phyloP scores from a whole-genome alignment of 2,888 invertebrate species.

The Empis stercorea region DNA sequence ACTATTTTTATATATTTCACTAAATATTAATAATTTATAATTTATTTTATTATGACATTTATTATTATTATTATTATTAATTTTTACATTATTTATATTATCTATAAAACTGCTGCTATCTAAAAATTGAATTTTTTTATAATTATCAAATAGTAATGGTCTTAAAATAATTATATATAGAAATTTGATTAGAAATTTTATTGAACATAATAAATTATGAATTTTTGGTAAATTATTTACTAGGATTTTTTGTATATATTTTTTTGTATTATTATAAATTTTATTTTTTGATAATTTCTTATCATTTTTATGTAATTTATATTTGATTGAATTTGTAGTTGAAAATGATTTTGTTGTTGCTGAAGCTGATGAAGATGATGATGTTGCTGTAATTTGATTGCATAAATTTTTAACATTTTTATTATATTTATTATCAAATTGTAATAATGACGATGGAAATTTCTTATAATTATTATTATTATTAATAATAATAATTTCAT shows the following conservation, averaged over 20 bases:
- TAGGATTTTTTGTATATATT: background rate
- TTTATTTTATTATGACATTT: background rate
- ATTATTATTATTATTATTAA: background rate
- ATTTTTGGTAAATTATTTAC: background rate
- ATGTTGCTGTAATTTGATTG: background rate
- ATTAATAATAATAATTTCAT: background rate
- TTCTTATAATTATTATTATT: no score
- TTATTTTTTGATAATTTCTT: background rate
- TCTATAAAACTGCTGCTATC: slow-evolving; percentile 1
- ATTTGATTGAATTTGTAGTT: background rate
- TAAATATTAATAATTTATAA: background rate
- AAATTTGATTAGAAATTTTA: background rate
- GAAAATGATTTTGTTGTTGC: background rate
- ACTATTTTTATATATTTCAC: background rate
- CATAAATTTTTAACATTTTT: background rate
- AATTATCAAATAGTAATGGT: background rate
- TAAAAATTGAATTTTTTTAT: background rate
- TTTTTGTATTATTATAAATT: background rate
- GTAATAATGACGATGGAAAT: no score
- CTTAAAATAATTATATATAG: background rate
- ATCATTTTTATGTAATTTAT: background rate
- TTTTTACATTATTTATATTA: background rate
- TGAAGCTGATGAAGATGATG: background rate
- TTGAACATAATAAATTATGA: background rate
- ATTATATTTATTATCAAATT: no score